Evolutionary conservation across 2,888 invertebrate genomes (phyloP), one percentile per base, ranked within the genome.

Genomic region (Thelaira solivaga): DNA sequence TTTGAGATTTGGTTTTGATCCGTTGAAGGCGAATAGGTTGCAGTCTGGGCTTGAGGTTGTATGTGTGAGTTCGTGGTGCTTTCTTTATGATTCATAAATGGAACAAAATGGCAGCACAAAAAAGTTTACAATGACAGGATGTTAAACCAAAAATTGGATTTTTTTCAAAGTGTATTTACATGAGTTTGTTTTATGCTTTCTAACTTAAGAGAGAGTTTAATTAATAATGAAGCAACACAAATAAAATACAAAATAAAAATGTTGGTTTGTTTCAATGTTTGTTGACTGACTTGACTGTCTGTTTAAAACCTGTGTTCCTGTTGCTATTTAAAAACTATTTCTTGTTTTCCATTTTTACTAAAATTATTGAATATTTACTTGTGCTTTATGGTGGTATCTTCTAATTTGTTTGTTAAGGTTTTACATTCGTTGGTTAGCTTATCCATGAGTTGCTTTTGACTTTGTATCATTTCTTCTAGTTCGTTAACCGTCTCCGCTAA

Each of bases 391-490:
- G 93, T 93, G 89, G 95, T 93, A 90, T 95, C 95, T 92, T 96
- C 96, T 92, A 96, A 93, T 92, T 94, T 95, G 91, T 93, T 92
- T 89, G 96, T 96, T 90, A 96, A 93, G 90, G 92, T 92, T 91
- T 94, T 95, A 92, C 96, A 96, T 92, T 96, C 95, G 89, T 92
- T 92, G 89, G 95, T 95, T 90, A 96, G 93, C 93, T 94, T 95
- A 92, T 95, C 95, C 94, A 96, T 94, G 93, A 95, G 94, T 92
- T 93, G 93, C 92, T 94, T 95, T 93, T 96, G 96, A 91, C 94
- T 94, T 91, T 93, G 94, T 91, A 96, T 93, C 93, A 95, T 94
- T 90, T 93, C 92, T 92, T 96, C 96, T 91, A 96, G 93, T 91
- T 94, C 95, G 91, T 93, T 93, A 90, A 96, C 95, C 89, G 95